Evolutionary conservation across 1,140 invertebrate species (phyloP).

Genomic region (Brachionus paranguensis): DNA sequence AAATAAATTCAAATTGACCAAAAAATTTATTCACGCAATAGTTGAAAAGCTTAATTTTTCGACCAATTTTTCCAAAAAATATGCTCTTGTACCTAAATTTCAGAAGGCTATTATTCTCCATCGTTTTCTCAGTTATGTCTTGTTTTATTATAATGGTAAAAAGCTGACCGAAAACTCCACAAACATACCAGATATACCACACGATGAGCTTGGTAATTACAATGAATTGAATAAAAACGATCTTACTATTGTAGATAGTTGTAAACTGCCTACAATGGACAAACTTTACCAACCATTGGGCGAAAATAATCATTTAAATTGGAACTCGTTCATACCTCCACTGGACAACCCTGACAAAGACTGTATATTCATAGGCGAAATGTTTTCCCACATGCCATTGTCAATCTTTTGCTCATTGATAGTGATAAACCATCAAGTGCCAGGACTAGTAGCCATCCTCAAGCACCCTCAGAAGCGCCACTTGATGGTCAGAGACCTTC

Average conservation of each 20-base stretch:
- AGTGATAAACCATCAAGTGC: conserved; percentile 25
- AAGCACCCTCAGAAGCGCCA: conserved; percentile 3
- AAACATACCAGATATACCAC: background rate
- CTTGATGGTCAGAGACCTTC: conserved; percentile 22
- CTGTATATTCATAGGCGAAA: conserved; percentile 27
- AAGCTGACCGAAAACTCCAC: background rate
- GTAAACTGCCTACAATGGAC: background rate
- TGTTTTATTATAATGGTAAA: conserved; percentile 3
- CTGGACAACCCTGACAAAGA: background rate
- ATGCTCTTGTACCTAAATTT: conserved; percentile 34
- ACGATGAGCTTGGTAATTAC: background rate
- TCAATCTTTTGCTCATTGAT: conserved; percentile 25
- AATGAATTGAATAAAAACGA: background rate
- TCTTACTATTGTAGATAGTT: background rate
- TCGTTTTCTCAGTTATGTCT: conserved; percentile 3
- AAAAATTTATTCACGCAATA: background rate
- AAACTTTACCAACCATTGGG: background rate
- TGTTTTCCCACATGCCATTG: conserved; percentile 23
- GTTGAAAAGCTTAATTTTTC: conserved; percentile 4
- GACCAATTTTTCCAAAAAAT: background rate
- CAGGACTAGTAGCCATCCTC: conserved; percentile 2
- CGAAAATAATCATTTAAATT: background rate
- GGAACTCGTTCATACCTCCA: conserved; percentile 28
- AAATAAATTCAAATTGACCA: conserved; percentile 12
- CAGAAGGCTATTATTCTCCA: conserved; percentile 35